phyloP scores from a whole-genome alignment of 2,888 invertebrate genomes.

The Calliphora vomitoria region DNA sequence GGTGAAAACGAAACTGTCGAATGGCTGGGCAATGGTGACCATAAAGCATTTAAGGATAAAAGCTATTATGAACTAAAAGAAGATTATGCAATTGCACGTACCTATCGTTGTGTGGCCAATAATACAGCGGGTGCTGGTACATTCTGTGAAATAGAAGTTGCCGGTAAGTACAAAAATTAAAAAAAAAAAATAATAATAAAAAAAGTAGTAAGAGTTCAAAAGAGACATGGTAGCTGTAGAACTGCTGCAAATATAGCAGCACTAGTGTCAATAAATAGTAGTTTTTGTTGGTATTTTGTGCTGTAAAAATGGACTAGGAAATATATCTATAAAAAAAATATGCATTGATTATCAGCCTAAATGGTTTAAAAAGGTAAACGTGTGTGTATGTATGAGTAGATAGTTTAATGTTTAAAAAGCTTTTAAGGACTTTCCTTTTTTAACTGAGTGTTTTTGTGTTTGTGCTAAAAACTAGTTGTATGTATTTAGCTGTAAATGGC shows the following conservation, averaged over 20 bases:
- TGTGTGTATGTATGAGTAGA: not conserved
- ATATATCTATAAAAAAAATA: conserved; percentile 12
- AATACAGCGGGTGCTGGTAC: conserved; percentile 91
- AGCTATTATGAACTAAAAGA: conserved; percentile 88
- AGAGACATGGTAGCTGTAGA: conserved; percentile 19
- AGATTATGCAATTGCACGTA: conserved; percentile 87
- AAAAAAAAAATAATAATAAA: not conserved
- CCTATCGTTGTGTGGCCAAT: conserved; percentile 93
- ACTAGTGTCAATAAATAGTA: conserved; percentile 32
- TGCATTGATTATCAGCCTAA: conserved; percentile 57
- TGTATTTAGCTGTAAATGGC: conserved; percentile 11
- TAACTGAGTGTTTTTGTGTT: not conserved
- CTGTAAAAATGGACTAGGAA: conserved; percentile 12
- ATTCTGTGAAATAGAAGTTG: conserved; percentile 88
- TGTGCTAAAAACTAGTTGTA: not conserved
- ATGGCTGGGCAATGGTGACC: conserved; percentile 85
- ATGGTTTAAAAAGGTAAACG: conserved; percentile 34
- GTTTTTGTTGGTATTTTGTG: conserved; percentile 8
- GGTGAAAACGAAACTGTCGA: conserved; percentile 92
- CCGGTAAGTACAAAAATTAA: conserved; percentile 85
- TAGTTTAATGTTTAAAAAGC: conserved; percentile 44
- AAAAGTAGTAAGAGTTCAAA: not conserved
- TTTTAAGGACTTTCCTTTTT: conserved; percentile 16
- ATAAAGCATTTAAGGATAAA: conserved; percentile 78
- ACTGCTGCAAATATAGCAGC: conserved; percentile 21